Base-by-base conservation (phyloP, 2,797 vertebrate species). In the Morus bassanus region DNA sequence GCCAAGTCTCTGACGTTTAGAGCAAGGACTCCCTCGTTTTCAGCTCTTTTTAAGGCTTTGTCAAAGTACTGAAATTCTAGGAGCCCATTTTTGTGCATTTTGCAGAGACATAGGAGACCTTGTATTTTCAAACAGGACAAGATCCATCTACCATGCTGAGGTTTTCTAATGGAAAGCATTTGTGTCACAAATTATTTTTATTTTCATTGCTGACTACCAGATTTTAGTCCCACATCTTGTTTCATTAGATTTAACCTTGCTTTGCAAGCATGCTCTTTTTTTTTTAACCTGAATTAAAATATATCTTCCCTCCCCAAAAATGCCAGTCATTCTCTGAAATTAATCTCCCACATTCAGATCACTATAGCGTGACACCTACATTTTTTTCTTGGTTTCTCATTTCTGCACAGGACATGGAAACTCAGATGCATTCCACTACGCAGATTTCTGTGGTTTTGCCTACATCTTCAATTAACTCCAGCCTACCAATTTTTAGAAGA, bases 11-110 rank as follows among this genome's bases (percentile, higher is more conserved):
- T 97, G 92, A 96, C 43, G 88, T 96, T 93, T 46, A 11, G 10
- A 88, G 68, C 0, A 18, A 95, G 91, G 90, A 91, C 85, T 96
- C 93, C 72, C 89, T 92, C 39, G 5, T 95, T 91, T 93, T 88
- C 78, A 77, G 53, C 50, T 95, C 92, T 91, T 96, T 92, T 93
- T 89, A 91, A 94, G 87, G 78, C 73, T 85, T 89, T 92, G 61
- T 76, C 72, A 90, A 79, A 94, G 64, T 48, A 67, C 37, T 61
- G 64, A 81, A 85, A 74, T 92, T 84, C 79, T 70, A 77, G 67
- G 51, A 91, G 73, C 22, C 60, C 48, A 33, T 81, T 95, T 89
- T 83, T 37, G 15, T 59, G 59, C 68, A 64, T 92, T 94, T 88
- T 72, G n/a, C 33, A 85, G 51, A 89, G 51, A 57, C 18, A 39